Evolutionary conservation across 2,113 vertebrate genomes (phyloP).

Genomic region (Callipepla californica): DNA sequence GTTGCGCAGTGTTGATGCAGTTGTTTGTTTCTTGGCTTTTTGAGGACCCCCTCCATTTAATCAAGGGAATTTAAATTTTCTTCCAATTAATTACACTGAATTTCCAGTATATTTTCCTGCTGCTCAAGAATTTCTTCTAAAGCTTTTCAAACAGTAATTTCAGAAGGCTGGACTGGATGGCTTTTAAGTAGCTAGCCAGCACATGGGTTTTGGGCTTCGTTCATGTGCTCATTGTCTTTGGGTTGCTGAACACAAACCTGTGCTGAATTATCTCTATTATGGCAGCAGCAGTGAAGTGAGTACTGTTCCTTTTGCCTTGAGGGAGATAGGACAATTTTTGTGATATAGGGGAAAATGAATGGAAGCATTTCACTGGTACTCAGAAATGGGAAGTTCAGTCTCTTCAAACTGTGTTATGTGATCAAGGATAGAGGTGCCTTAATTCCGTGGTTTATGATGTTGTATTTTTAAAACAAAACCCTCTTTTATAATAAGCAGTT

Average conservation of each 20-base stretch:
- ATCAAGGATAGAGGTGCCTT: not conserved
- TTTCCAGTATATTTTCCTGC: not conserved
- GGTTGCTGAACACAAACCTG: fast-evolving
- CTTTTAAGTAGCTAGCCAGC: not conserved
- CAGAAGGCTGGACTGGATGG: not conserved
- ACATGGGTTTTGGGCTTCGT: not conserved
- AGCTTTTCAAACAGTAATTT: not conserved
- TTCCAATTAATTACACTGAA: not conserved
- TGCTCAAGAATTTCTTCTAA: not conserved
- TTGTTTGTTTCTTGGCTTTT: not conserved
- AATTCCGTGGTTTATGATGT: not conserved
- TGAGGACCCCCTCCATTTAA: not conserved
- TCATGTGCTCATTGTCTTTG: not conserved
- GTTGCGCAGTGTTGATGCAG: fast-evolving
- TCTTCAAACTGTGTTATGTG: not conserved
- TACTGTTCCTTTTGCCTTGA: not conserved
- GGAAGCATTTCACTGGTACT: not conserved
- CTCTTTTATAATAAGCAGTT: not conserved
- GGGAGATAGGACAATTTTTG: not conserved
- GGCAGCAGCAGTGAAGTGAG: not conserved
- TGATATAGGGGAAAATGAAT: not conserved
- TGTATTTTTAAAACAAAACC: not conserved
- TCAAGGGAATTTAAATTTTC: not conserved
- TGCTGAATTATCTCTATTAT: not conserved
- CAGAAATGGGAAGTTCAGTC: not conserved